Conservation (phyloP, 1,140 invertebrate species). For the Drosophila nasuta region DNA sequence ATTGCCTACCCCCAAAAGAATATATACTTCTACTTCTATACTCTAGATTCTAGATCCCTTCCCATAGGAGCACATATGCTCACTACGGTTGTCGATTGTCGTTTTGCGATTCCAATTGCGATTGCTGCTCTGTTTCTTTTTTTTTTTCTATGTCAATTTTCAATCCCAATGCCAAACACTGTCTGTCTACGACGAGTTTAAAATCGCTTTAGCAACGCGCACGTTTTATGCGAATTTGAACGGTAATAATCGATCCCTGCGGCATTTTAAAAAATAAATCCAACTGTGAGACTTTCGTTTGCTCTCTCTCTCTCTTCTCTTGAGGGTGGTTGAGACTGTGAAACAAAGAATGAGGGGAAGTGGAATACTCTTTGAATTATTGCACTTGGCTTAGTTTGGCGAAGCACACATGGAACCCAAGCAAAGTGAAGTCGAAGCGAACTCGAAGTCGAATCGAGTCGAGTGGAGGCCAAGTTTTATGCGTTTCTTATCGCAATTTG, state of each 20-base stretch:
- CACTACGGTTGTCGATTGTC: conserved; percentile 2
- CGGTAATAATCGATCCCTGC: conserved; percentile 85
- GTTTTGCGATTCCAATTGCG: background rate
- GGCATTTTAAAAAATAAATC: conserved; percentile 85
- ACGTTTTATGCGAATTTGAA: conserved; percentile 85
- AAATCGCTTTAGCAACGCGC: conserved; percentile 78
- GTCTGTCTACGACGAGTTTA: conserved; percentile 49
- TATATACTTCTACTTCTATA: background rate
- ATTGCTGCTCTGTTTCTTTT: background rate
- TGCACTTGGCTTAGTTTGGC: conserved; percentile 61
- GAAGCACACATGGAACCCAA: conserved; percentile 48
- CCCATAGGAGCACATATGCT: conserved; percentile 34
- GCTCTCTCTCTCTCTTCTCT: background rate
- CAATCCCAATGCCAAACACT: conserved; percentile 24
- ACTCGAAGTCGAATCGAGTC: background rate
- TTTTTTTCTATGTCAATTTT: conserved; percentile 11
- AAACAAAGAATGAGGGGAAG: conserved; percentile 4
- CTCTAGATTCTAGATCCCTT: background rate
- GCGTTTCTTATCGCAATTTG: conserved; percentile 75
- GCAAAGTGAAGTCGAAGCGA: conserved; percentile 5
- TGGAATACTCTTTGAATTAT: conserved; percentile 63
- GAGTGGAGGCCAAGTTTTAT: conserved; percentile 56
- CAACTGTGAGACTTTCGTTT: conserved; percentile 47
- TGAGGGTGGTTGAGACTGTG: background rate
- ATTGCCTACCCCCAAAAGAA: conserved; percentile 61